phyloP scores from a whole-genome alignment of 2,888 invertebrate genomes.

The Drosophila percnosoma region DNA sequence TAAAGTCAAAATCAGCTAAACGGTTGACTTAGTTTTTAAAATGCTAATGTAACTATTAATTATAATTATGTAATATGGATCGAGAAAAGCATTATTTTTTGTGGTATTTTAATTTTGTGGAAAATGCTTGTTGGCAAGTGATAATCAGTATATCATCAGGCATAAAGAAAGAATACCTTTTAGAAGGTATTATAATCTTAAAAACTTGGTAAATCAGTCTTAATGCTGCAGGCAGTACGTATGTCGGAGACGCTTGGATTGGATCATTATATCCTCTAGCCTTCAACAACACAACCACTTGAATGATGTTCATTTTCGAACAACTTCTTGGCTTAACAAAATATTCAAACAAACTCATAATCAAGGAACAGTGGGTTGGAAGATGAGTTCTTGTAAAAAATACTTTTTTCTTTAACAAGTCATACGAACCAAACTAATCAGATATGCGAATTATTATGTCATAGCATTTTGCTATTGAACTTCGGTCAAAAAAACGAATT shows the following conservation, averaged over 20 bases:
- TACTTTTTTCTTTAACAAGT: not conserved
- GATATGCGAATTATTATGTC: not conserved
- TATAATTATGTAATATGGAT: too few species aligned
- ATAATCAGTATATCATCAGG: too few species aligned
- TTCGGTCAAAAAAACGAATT: not conserved
- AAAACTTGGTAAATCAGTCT: not conserved
- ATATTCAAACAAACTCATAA: not conserved
- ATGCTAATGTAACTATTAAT: too few species aligned
- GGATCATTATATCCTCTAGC: not conserved
- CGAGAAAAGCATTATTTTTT: too few species aligned
- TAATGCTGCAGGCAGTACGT: too few species aligned
- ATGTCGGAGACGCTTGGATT: not conserved
- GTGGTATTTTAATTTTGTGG: too few species aligned
- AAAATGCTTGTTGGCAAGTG: too few species aligned
- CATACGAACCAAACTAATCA: not conserved
- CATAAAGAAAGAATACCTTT: too few species aligned
- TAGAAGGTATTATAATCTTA: too few species aligned
- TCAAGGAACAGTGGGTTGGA: not conserved
- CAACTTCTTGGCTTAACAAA: not conserved
- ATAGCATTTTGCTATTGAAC: not conserved
- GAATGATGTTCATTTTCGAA: not conserved
- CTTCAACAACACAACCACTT: not conserved
- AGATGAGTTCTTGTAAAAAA: too few species aligned
- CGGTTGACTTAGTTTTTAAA: too few species aligned
- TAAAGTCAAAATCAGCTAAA: too few species aligned